Evolutionary conservation across 2,113 vertebrate genomes (phyloP), one percentile per base, ranked within the genome.

Genomic region (Gymnogyps californianus): DNA sequence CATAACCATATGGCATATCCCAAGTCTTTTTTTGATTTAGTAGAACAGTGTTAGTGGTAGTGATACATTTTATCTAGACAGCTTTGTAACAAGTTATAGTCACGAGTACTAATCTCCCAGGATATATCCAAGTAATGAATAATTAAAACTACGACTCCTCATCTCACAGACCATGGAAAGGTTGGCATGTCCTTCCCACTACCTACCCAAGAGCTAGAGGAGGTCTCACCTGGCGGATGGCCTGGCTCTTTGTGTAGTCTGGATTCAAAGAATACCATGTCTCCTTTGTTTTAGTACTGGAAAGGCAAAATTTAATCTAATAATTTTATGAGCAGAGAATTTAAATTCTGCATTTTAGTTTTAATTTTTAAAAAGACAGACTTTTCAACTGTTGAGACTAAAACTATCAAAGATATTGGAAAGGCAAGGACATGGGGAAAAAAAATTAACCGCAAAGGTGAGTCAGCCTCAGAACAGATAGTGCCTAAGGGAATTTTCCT

Each of bases 141-240:
- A 98, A 98, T 98, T 98, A 98, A 97, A 98, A 88, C 79, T 92
- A 90, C 83, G 79, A 96, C 97, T 98, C 96, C 97, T 96, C 97
- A 97, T 93, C 96, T 97, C 96, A 89, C 87, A 93, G 91, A 91
- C 72, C 42, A 40, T 86, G 67, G 87, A 89, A 96, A 98, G 93
- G 96, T 93, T 95, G 85, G 18, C 29, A 65, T 83, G 97, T 98
- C 98, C 97, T 98, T 98, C 94, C 77, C 67, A 86, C 94, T 97
- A 93, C 96, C 90, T 92, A 52, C 94, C 96, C 54, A 92, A 93
- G 96, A 97, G 94, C 96, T 95, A 93, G 91, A 97, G 78, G 51
- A 70, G 87, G 91, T 88, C 75, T 81, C 51, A 97, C 93, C 94
- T 96, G 83, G 67, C 94, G 70, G 89, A 76, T 83, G 94, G 97